Conservation (phyloP, 2,888 invertebrate species). For the Scrobipalpa atriplicella region DNA sequence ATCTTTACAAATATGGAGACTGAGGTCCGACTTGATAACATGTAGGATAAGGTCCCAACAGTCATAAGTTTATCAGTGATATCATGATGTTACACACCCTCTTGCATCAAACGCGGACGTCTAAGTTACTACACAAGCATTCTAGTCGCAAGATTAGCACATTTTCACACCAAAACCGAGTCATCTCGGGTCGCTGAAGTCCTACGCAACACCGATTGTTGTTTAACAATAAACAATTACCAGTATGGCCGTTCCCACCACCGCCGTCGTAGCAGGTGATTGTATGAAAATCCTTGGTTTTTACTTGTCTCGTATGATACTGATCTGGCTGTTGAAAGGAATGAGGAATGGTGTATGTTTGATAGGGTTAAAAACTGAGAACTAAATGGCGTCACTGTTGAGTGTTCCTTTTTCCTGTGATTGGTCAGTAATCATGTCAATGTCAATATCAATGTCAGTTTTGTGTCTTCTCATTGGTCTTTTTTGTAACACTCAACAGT, state of each 20-base stretch:
- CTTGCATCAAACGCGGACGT: slow-evolving; percentile 17
- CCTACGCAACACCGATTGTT: slow-evolving; percentile 43
- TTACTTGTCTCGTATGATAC: slow-evolving; percentile 57
- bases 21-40: slow-evolving; percentile 36
- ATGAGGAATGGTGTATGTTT: slow-evolving; percentile 33
- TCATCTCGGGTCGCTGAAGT: slow-evolving; percentile 42
- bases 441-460: too few relatives aligned
- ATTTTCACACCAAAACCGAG: slow-evolving; percentile 35
- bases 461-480: too few relatives aligned
- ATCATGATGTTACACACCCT: neutral
- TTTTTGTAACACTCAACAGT: too few relatives aligned
- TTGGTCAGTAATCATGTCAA: too few relatives aligned
- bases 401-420: too few relatives aligned
- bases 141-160: slow-evolving; percentile 10
- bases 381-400: too few relatives aligned
- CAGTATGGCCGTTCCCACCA: slow-evolving; percentile 52
- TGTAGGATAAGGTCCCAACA: slow-evolving; percentile 34
- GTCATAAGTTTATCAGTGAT: too few relatives aligned
- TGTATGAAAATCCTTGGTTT: slow-evolving; percentile 73
- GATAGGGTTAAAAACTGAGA: too few relatives aligned
- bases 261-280: slow-evolving; percentile 50
- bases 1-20: slow-evolving; percentile 48
- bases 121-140: slow-evolving; percentile 18
- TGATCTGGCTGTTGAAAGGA: slow-evolving; percentile 57
- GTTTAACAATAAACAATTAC: slow-evolving; percentile 69